These are phyloP conservation scores for Scaptomyza reducta DNA, from an alignment of 2,888 invertebrate species.

Conservation along the genomic window DNA sequence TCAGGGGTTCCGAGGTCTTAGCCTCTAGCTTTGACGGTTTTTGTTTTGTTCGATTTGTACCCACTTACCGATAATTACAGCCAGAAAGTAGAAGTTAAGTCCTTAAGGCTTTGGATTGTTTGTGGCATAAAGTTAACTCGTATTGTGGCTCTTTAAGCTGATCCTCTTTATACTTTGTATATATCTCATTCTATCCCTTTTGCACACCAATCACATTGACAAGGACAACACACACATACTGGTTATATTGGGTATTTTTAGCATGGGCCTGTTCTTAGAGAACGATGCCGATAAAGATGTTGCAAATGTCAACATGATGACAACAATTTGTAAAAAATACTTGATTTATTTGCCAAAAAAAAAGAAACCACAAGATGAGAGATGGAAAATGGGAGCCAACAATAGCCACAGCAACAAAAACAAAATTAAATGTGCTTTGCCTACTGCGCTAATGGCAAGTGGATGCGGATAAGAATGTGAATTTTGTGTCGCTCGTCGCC, in stretches of 20 bases:
- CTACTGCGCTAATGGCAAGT: slow-evolving; percentile 65
- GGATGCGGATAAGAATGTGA: slow-evolving; percentile 27
- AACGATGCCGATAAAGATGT: slow-evolving; percentile 67
- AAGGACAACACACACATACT: slow-evolving; percentile 12
- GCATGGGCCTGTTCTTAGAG: slow-evolving; percentile 39
- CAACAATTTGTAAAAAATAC: slow-evolving; percentile 80
- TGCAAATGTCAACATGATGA: slow-evolving; percentile 79
- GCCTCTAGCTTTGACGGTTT: slow-evolving; percentile 5
- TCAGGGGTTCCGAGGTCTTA: not conserved
- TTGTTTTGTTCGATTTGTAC: slow-evolving; percentile 30
- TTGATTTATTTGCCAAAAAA: slow-evolving; percentile 70
- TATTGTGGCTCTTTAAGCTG: slow-evolving; percentile 7
- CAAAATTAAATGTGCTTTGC: slow-evolving; percentile 66
- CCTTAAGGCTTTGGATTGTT: slow-evolving; percentile 2
- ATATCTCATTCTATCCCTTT: not conserved
- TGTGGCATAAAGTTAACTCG: not conserved
- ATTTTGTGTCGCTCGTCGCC: slow-evolving; percentile 52
- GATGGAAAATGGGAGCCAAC: not conserved
- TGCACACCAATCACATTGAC: slow-evolving; percentile 51
- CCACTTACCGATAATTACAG: slow-evolving; percentile 40
- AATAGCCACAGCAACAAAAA: slow-evolving; percentile 35
- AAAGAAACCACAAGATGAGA: slow-evolving; percentile 23
- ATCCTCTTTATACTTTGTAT: not conserved
- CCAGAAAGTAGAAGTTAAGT: not conserved
- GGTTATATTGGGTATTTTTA: slow-evolving; percentile 27